These are phyloP conservation scores for Eupithecia inturbata DNA, from an alignment of 2,888 invertebrate genomes.

Conservation along the genomic window DNA sequence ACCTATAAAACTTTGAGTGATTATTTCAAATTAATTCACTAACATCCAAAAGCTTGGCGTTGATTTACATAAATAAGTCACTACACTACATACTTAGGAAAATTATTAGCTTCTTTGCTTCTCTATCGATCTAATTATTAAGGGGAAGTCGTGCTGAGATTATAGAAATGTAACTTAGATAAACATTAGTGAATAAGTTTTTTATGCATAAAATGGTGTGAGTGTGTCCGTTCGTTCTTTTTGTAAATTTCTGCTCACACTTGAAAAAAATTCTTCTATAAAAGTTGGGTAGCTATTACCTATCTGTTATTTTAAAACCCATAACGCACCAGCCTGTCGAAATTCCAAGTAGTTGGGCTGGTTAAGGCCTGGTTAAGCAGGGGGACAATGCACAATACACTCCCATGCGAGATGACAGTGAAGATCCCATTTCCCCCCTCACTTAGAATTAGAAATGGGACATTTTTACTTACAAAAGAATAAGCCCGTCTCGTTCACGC, in stretches of 20 bases:
- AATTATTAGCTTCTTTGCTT: slow-evolving; percentile 27
- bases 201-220: background rate
- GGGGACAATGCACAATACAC: background rate
- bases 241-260: background rate
- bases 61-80: slow-evolving; percentile 29
- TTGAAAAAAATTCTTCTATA: background rate
- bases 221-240: background rate
- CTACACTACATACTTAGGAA: slow-evolving; percentile 9
- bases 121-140: slow-evolving; percentile 16
- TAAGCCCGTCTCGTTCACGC: too few species aligned
- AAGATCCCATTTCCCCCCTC: too few species aligned
- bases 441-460: background rate
- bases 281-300: background rate
- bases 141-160: slow-evolving; percentile 10
- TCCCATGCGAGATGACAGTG: background rate
- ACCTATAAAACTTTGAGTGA: slow-evolving; percentile 10
- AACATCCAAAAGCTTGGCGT: slow-evolving; percentile 17
- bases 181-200: background rate
- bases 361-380: background rate
- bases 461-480: too few species aligned
- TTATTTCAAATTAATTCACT: slow-evolving; percentile 25
- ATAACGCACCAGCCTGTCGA: background rate
- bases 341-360: background rate
- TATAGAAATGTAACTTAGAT: background rate
- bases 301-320: background rate